Base-by-base conservation (phyloP, 2,888 invertebrate genomes). In the Nymphalis c-album region DNA sequence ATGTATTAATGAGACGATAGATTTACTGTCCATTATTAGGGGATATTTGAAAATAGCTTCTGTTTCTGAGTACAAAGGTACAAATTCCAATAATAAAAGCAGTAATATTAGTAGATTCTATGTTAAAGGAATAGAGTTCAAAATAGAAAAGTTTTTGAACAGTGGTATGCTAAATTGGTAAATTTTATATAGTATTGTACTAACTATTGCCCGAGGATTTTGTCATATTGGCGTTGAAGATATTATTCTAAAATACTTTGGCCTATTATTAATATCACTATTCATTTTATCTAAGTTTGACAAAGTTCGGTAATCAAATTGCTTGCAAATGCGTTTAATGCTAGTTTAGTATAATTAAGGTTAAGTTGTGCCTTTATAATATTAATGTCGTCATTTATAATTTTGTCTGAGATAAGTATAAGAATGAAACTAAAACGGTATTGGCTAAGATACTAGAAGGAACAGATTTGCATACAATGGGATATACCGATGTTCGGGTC, bases 1-100 rank as follows among this genome's bases (percentile, higher is more conserved):
- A 63, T 57, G 74, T 79, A 76, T 78, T 79, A 79, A 79, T 75
- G 75, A 76, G 74, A 51, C 64, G 66, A 50, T 63, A 26, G 55
- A 45, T 67, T 60, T 65, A 22, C 20, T n/a, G 35, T 47, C 31
- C 22, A 31, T 47, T 31, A 35, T 60, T 26, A 13, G 18, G 20
- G 18, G 18, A 45, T 53, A 60, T 46, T 0, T 17, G 18, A 60
- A 20, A 53, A 46, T 65, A 17, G 10, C 7, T 40, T 17, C 16
- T 60, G 20, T 20, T 13, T 45, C 4, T 26, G n/a, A 20, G n/a
- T n/a, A 60, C 13, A 60, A 60, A 35, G 48, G 50, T n/a, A 17
- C 20, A 55, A 48, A 22, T 61, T 61, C n/a, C 10, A 31, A 18
- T 53, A 22, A 18, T 20, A 40, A 7, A 53, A n/a, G 20, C 3